phyloP scores from a whole-genome alignment of 2,113 vertebrate genomes.

The Erythrolamprus reginae region DNA sequence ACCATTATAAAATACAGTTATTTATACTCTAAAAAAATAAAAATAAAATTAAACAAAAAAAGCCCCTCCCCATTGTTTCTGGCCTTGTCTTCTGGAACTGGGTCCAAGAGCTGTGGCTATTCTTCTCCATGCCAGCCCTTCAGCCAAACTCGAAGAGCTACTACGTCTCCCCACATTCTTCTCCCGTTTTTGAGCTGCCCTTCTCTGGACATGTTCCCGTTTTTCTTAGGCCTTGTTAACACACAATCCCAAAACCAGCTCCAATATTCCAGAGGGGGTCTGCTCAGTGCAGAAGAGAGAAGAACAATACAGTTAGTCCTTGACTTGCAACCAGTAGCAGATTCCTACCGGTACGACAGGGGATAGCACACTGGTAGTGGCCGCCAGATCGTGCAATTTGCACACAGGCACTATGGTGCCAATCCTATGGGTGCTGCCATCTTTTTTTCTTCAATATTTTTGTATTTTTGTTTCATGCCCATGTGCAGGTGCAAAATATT shows the following conservation, averaged over 20 bases:
- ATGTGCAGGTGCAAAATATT: too few species aligned
- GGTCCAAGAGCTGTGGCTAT: neutral
- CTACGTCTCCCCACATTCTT: neutral
- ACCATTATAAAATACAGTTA: conserved; percentile 95
- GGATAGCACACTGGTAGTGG: too few species aligned
- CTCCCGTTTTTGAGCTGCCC: neutral
- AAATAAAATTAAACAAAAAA: too few species aligned
- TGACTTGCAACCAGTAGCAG: too few species aligned
- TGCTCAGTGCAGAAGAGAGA: neutral
- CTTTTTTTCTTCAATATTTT: too few species aligned
- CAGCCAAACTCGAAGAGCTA: neutral
- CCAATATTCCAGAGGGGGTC: neutral
- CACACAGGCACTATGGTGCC: too few species aligned
- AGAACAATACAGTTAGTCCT: neutral
- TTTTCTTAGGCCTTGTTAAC: neutral
- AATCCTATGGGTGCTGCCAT: too few species aligned
- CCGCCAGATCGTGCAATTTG: too few species aligned
- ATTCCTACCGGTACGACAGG: too few species aligned
- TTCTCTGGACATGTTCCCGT: neutral
- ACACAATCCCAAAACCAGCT: neutral
- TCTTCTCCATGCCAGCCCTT: neutral
- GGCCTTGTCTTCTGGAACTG: neutral
- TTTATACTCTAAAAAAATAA: conserved; percentile 87
- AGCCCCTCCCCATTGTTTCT: too few species aligned
- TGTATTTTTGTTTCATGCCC: too few species aligned